Base-by-base conservation (phyloP, 2,888 invertebrate genomes). In the Ennomos erosarius region DNA sequence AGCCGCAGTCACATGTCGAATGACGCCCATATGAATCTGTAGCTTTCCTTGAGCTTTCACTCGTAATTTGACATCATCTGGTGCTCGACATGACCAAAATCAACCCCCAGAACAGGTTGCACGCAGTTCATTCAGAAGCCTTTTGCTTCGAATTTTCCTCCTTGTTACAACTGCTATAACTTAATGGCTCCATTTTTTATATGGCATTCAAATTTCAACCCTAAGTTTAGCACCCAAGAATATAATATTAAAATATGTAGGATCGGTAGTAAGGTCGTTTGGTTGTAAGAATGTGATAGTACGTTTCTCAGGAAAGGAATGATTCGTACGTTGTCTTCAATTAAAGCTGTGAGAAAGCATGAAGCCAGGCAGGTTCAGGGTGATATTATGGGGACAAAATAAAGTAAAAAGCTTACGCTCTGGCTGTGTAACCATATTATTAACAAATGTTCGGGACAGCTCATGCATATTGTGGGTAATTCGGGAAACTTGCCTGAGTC, bases 321-420 rank as follows among this genome's bases (percentile, higher is more conserved):
- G 64, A 69, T 66, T 70, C 68, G 75, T 66, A 68, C 72, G 75
- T 75, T 69, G 67, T 26, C 67, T 74, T 69, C 72, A 77, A 76
- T 81, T 76, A 78, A 47, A 70, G 70, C 64, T 76, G 75, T 78
- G 77, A 70, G 81, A 81, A 79, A 80, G 79, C 69, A 44, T 42
- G 47, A 43, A 58, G 12, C 12, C 8, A 9, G n/a, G n/a, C 26
- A 16, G 8, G 9, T 46, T 42, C 26, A 37, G n/a, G n/a, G 26
- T 43, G 16, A 10, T 35, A 43, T 26, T 43, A 37, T 37, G 26
- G 8, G 11, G 10, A 26, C 8, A 12, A 37, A 37, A 37, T 44
- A 49, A 26, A 40, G 39, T 4, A 40, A 39, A 49, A n/a, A 26
- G 8, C 8, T 12, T 6, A 10, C 13, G 12, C 10, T 34, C 33